These are phyloP conservation scores for Andrena chrysosceles DNA, from an alignment of 2,888 invertebrate species.

Conservation along the genomic window DNA sequence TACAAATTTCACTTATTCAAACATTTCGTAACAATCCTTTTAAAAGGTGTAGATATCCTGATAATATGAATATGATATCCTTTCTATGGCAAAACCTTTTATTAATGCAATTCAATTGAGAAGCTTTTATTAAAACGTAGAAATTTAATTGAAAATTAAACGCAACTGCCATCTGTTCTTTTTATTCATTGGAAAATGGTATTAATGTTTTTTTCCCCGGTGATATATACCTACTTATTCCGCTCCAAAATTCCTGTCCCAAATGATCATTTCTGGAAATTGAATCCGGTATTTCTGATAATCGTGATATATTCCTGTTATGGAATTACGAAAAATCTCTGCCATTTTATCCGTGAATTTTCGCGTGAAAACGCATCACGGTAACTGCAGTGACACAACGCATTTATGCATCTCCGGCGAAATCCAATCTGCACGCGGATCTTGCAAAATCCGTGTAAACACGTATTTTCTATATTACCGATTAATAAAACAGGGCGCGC, in stretches of 20 bases:
- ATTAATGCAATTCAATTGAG: no score
- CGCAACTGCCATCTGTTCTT: no score
- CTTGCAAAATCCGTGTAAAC: slow-evolving; percentile 35
- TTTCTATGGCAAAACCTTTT: no score
- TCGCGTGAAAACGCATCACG: not conserved
- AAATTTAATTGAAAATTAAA: no score
- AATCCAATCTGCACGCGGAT: slow-evolving; percentile 38
- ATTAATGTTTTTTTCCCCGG: no score
- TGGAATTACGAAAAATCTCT: not conserved
- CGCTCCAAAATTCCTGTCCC: not conserved
- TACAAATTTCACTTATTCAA: not conserved
- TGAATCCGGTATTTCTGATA: slow-evolving; percentile 6
- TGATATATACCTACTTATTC: not conserved
- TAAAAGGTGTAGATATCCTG: no score
- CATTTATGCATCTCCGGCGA: slow-evolving; percentile 28
- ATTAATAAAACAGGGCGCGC: slow-evolving; percentile 22
- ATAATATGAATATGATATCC: no score
- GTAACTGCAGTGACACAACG: slow-evolving; percentile 24
- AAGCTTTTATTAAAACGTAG: no score
- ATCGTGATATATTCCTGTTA: slow-evolving; percentile 8
- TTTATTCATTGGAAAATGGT: no score
- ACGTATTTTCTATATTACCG: slow-evolving; percentile 25
- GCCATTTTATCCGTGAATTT: slow-evolving; percentile 17
- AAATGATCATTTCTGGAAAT: not conserved
- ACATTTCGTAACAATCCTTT: not conserved